Evolutionary conservation across 2,113 vertebrate genomes (phyloP), one percentile per base, ranked within the genome.

Genomic region (Prunella fulvescens): DNA sequence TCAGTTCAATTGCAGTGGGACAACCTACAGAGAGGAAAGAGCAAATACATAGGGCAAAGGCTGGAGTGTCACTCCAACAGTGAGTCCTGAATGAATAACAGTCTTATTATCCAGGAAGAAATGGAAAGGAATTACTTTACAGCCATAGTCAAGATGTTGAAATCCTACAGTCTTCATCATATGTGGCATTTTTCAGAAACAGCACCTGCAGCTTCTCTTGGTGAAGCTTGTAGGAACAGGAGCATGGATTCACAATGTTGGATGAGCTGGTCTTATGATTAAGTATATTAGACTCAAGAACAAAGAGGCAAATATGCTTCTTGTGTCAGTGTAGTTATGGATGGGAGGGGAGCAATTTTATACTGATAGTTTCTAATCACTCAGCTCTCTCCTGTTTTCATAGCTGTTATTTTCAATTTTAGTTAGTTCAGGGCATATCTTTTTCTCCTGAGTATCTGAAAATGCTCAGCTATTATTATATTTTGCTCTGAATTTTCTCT

Each of bases 361-460:
- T 65, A 35, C 31, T 60, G 50, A n/a, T 81, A 86, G 56, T 92
- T 65, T 85, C 54, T 47, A 69, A 88, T 74, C 51, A 54, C 31
- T 93, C 29, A 56, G 35, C 40, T 53, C 42, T 82, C 23, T 70
- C 76, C 72, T 90, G 83, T 80, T 90, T 86, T 91, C 72, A 64
- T 65, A 62, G 39, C 26, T 81, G 19, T 82, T 95, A 45, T 81
- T 93, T 92, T 95, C 78, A 95, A n/a, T 85, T 88, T 77, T 47
- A 82, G 60, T 58, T 91, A 81, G 35, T 88, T 94, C 85, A 90
- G 80, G 62, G 29, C 44, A n/a, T 72, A 67, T 70, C 37, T 83
- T 93, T 92, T 91, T 69, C 93, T 94, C 82, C n/a, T 28, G 50
- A 72, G 77, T 85, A 79, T 87, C 70, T 94, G 73, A 74, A 95